phyloP scores from a whole-genome alignment of 2,113 vertebrate genomes.

The Cyanoderma ruficeps region DNA sequence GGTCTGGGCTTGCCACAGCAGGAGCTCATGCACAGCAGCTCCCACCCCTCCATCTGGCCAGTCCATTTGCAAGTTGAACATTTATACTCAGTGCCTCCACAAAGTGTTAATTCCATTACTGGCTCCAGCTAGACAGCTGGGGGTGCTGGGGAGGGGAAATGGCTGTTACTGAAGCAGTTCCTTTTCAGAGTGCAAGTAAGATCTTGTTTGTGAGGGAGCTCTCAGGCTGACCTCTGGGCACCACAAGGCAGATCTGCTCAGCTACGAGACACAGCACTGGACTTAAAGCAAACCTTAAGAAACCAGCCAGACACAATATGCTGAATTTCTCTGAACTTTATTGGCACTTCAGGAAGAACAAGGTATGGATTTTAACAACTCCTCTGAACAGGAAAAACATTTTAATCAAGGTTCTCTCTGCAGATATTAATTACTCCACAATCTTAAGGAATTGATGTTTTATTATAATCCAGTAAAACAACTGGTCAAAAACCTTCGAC shows the following conservation, averaged over 20 bases:
- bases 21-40: neutral
- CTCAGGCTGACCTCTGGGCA: neutral
- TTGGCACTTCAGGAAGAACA: constrained; percentile 79
- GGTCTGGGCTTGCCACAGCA: neutral
- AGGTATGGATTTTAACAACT: constrained; percentile 66
- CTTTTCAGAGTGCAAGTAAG: neutral
- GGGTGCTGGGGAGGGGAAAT: neutral
- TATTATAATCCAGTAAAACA: constrained; percentile 45
- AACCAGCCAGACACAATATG: constrained; percentile 43
- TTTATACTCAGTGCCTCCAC: neutral
- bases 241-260: neutral
- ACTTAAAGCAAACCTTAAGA: neutral
- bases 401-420: constrained; percentile 41
- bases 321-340: constrained; percentile 77
- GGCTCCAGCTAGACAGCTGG: neutral
- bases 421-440: constrained; percentile 4
- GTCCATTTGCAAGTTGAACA: neutral
- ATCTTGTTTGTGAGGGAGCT: fast-evolving
- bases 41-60: neutral
- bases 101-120: neutral
- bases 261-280: neutral
- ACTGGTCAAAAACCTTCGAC: constrained; percentile 45
- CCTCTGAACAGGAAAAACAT: constrained; percentile 46
- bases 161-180: neutral
- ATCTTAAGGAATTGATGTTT: constrained; percentile 22